Evolutionary conservation across 2,113 vertebrate genomes (phyloP).

Genomic region (Diphyllodes magnificus): DNA sequence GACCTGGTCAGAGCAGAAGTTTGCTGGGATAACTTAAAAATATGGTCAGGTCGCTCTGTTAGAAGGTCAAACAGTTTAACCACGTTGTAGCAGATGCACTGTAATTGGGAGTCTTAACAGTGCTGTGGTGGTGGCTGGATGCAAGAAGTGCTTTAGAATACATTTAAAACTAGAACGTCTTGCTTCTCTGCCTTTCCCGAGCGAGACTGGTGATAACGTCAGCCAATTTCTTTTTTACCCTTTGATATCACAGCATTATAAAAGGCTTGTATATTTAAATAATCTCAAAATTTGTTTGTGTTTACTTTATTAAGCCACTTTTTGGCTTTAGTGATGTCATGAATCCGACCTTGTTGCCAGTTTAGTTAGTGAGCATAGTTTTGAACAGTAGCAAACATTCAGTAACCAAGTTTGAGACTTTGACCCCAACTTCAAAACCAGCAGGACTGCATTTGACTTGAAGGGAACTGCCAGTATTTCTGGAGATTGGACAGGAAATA

Average conservation of each 20-base stretch:
- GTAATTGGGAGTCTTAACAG: background rate
- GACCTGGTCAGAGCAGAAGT: background rate
- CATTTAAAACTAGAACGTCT: background rate
- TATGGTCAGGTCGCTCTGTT: background rate
- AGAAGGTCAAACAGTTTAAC: background rate
- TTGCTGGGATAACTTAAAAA: background rate
- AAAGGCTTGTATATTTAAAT: background rate
- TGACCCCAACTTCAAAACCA: background rate
- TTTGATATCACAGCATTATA: background rate
- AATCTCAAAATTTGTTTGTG: background rate
- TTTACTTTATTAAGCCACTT: background rate
- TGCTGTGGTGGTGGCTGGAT: background rate
- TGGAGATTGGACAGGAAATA: background rate
- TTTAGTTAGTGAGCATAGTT: background rate
- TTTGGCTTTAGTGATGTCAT: background rate
- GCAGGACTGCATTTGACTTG: background rate
- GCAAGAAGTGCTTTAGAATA: background rate
- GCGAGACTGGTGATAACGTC: background rate
- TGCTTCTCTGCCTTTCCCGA: background rate
- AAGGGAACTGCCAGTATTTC: background rate
- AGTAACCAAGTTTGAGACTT: background rate
- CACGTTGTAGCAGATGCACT: background rate
- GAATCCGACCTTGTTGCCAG: background rate
- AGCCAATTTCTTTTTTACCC: background rate
- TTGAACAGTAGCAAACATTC: background rate